Base-by-base conservation (phyloP, 2,888 invertebrate genomes). In the Apamea epomidion region DNA sequence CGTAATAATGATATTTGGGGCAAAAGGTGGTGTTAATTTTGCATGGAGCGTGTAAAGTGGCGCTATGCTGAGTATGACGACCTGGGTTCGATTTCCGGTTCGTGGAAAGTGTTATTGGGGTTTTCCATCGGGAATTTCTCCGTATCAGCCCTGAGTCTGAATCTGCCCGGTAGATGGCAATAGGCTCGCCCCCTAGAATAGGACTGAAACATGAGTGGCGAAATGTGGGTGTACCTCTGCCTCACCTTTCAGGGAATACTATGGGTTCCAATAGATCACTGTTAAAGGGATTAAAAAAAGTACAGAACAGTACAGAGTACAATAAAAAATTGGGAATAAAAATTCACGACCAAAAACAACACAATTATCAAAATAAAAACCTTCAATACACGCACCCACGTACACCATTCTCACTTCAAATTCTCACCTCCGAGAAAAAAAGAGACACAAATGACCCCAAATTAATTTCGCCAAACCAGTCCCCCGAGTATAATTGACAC, bases 401-500 rank as follows among this genome's bases (percentile, higher is more conserved):
- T 73, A 54, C 37, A 42, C 76, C 5, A 86, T 87, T 79, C 81
- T 78, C 84, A 75, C 74, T 77, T 77, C 74, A 74, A 86, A 87
- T 73, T 76, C 70, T 75, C 76, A 81, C 62, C 74, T 79, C 54
- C 0, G 70, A 76, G 74, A 58, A 79, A 87, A 82, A 73, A 86
- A 69, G 60, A 0, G 51, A 32, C 51, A 7, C 12, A 54, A 77
- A 80, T 77, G 29, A 75, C 67, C 77, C 64, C 64, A 85, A 85
- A 88, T 83, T 85, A 85, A 88, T 87, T 87, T 76, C 58, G 12
- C 45, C 81, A 79, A 78, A 88, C 80, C 82, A 85, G 78, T 18
- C 87, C 69, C 80, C 2, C 3, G 78, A 45, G 87, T 65, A 80
- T 81, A 83, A 88, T 83, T 85, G 87, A 69, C 82, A 73, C 32